Percentiles rank a stretch among this genome's conserved stretches.
Conservation (phyloP, 2,888 invertebrate genomes). For the Oxycera nigricornis region DNA sequence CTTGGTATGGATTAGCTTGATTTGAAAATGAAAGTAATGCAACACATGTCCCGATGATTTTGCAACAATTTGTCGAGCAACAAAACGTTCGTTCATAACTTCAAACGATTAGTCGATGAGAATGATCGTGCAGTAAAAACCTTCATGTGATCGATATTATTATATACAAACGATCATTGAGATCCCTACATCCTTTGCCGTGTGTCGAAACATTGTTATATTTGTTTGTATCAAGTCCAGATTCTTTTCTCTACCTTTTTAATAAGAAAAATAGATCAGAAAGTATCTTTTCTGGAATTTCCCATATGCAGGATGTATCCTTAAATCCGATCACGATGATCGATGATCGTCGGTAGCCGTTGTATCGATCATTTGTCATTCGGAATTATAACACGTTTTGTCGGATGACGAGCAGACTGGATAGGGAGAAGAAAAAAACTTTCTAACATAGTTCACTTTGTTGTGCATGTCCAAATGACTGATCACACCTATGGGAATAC, state of each 20-base stretch:
- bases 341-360: slow-evolving; percentile 40
- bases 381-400: slow-evolving; percentile 36
- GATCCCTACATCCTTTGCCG: background rate
- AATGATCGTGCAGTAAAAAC: slow-evolving; percentile 22
- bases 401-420: background rate
- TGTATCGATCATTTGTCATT: slow-evolving; percentile 45
- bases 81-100: background rate
- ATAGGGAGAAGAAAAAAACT: too few relatives aligned
- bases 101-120: background rate
- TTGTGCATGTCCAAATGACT: slow-evolving; percentile 33
- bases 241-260: background rate
- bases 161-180: background rate
- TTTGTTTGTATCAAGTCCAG: slow-evolving; percentile 9
- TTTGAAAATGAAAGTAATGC: slow-evolving; percentile 21
- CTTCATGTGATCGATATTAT: background rate
- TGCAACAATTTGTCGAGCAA: slow-evolving; percentile 31
- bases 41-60: slow-evolving; percentile 33
- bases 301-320: background rate
- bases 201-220: slow-evolving; percentile 38
- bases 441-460: too few relatives aligned
- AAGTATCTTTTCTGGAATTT: slow-evolving; percentile 5
- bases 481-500: slow-evolving; percentile 44
- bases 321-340: slow-evolving; percentile 39
- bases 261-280: slow-evolving; percentile 5
- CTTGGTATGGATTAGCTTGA: background rate